Percentiles rank a stretch among this genome's conserved stretches.
These are phyloP conservation scores for Palaemon carinicauda DNA, from an alignment of 1,140 invertebrate genomes.

Conservation along the genomic window DNA sequence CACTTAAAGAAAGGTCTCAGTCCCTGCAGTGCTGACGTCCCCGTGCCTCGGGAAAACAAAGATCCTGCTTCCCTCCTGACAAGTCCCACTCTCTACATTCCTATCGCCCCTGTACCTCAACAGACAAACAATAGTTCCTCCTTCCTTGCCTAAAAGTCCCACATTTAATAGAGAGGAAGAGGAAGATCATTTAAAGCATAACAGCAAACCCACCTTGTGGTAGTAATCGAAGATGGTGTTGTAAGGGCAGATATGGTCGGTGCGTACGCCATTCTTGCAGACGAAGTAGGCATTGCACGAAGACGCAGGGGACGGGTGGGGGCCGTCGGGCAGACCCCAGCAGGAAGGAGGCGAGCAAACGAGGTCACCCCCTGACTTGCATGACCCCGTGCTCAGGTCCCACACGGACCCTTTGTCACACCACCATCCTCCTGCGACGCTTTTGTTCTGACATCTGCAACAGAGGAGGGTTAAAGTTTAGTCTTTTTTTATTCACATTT, in stretches of 20 bases:
- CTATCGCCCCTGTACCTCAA: too few relatives aligned
- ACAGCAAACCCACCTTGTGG: conserved; percentile 34
- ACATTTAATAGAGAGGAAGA: neutral
- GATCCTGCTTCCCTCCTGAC: too few relatives aligned
- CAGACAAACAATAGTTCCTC: too few relatives aligned
- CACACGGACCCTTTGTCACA: conserved; percentile 47
- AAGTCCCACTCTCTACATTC: too few relatives aligned
- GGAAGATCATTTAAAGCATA: too few relatives aligned
- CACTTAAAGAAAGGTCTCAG: too few relatives aligned
- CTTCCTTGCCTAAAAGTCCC: neutral
- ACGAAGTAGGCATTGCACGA: conserved; percentile 58
- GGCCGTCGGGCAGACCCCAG: conserved; percentile 51
- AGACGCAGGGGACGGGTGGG: conserved; percentile 49
- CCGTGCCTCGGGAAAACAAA: too few relatives aligned
- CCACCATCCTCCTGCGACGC: conserved; percentile 12
- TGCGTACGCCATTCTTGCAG: conserved; percentile 48
- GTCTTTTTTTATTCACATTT: neutral
- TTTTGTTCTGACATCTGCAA: conserved; percentile 47
- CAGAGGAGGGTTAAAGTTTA: neutral
- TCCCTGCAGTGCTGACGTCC: too few relatives aligned
- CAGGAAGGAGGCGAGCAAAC: conserved; percentile 56
- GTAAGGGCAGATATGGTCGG: conserved; percentile 55
- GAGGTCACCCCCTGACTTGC: conserved; percentile 33
- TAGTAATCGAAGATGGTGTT: conserved; percentile 54
- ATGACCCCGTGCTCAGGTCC: conserved; percentile 55